A percentile compares a stretch with the other conserved stretches of the same genome.
These are phyloP conservation scores for Heteromurus nitidus DNA, from an alignment of 2,888 invertebrate genomes.

Conservation along the genomic window DNA sequence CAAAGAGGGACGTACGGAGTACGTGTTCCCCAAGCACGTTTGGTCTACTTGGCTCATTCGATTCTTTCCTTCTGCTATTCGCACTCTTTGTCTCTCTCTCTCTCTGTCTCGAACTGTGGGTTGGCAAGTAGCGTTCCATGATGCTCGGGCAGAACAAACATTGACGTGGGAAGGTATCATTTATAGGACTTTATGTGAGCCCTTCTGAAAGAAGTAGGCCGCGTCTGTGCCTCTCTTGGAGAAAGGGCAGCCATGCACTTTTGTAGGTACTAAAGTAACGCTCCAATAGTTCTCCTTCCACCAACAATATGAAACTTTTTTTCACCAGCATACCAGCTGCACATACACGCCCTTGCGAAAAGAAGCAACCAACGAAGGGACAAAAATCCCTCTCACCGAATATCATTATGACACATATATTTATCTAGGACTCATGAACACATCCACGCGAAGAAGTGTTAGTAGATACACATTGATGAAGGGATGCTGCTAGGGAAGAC, in stretches of 20 bases:
- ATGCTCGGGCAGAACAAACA: constrained; percentile 49
- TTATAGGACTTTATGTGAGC: constrained; percentile 17
- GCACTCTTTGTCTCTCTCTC: constrained; percentile 39
- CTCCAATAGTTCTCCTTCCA: background rate
- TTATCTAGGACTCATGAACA: background rate
- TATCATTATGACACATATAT: constrained; percentile 46
- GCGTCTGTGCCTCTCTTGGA: constrained; percentile 10
- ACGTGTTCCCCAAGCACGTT: background rate
- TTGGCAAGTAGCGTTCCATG: constrained; percentile 25
- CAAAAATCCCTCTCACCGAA: constrained; percentile 44
- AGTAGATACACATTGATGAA: too few species aligned
- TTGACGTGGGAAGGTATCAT: constrained; percentile 37
- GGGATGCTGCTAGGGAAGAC: too few species aligned
- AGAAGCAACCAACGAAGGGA: constrained; percentile 14
- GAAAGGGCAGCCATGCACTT: constrained; percentile 27
- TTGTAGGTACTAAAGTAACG: background rate
- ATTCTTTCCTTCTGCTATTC: constrained; percentile 25
- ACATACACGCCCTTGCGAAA: background rate
- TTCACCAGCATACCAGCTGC: constrained; percentile 27
- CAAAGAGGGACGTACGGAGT: background rate
- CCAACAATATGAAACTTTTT: too few species aligned
- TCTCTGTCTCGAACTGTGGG: constrained; percentile 18
- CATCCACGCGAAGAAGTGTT: too few species aligned
- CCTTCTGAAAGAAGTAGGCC: constrained; percentile 50
- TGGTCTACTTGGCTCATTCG: constrained; percentile 37